Percentiles rank a stretch among this genome's conserved stretches.
phyloP scores from a whole-genome alignment of 2,797 vertebrate genomes.

The Semaprochilodus insignis region DNA sequence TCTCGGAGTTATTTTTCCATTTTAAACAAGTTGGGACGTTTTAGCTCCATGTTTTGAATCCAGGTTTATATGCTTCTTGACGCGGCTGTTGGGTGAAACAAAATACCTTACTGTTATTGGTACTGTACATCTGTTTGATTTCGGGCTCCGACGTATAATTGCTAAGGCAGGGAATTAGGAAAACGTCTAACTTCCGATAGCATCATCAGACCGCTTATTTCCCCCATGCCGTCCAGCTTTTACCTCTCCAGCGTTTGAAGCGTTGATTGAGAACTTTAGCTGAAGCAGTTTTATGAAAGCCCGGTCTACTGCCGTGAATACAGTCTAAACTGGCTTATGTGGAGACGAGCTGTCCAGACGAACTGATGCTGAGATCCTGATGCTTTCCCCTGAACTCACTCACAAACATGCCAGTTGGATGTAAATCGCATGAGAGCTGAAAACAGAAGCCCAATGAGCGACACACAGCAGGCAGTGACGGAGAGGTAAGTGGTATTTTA shows the following conservation, averaged over 20 bases:
- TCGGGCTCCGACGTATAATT: not conserved
- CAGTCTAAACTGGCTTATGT: not conserved
- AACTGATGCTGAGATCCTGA: conserved; percentile 45
- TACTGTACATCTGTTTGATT: too few species aligned
- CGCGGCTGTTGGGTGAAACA: not conserved
- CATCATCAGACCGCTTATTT: too few species aligned
- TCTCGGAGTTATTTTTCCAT: not conserved
- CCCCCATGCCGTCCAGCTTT: too few species aligned
- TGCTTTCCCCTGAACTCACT: conserved; percentile 66
- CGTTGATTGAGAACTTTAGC: too few species aligned
- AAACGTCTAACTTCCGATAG: too few species aligned
- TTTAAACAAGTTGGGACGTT: not conserved
- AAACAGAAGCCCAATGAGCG: conserved; percentile 98
- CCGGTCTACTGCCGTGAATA: not conserved
- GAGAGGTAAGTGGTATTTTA: conserved; percentile 86
- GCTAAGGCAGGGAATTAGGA: too few species aligned
- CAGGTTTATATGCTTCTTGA: not conserved
- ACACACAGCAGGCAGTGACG: conserved; percentile 96
- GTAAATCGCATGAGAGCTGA: conserved; percentile 84
- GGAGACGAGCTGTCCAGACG: not conserved
- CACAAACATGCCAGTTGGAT: conserved; percentile 93
- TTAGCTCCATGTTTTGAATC: not conserved
- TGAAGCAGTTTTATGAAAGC: too few species aligned
- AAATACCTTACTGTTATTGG: too few species aligned
- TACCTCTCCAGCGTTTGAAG: too few species aligned